Percentiles rank a stretch among this genome's conserved stretches.
Evolutionary conservation across 2,888 invertebrate genomes (phyloP).

Genomic region (Oithona nana): DNA sequence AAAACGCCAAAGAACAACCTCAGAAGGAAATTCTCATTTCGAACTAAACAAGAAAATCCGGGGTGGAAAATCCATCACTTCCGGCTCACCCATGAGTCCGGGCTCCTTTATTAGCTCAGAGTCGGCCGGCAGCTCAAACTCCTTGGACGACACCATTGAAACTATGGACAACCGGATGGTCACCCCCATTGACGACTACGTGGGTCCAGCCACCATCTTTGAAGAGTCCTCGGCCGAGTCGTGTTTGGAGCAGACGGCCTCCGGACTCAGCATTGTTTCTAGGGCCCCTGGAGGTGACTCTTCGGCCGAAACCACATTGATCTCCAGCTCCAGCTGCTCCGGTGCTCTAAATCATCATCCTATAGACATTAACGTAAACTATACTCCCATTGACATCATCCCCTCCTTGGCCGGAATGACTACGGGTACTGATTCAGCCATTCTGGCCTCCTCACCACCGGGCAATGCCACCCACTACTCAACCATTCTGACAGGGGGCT

Average conservation of each 20-base stretch:
- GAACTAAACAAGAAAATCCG: conserved; percentile 2
- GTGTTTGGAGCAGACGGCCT: not conserved
- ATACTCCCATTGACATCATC: not conserved
- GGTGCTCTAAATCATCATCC: too few species aligned
- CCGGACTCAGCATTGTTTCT: not conserved
- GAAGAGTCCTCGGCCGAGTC: conserved; percentile 15
- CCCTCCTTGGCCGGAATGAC: not conserved
- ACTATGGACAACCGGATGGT: not conserved
- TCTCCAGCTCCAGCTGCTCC: not conserved
- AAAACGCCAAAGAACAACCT: not conserved
- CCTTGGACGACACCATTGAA: conserved; percentile 4
- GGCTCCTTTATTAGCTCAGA: conserved; percentile 12
- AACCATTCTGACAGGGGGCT: not conserved
- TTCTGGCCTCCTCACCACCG: not conserved
- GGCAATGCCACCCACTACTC: not conserved
- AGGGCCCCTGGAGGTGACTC: not conserved
- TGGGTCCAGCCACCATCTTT: not conserved
- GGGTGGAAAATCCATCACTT: not conserved
- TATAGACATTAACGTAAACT: not conserved
- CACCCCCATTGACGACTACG: not conserved
- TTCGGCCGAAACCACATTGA: not conserved
- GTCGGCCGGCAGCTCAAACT: conserved; percentile 13
- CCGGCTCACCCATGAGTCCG: conserved; percentile 4
- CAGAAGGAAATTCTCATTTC: conserved; percentile 1
- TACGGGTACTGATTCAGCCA: not conserved